Evolutionary conservation across 2,888 invertebrate genomes (phyloP), one percentile per base, ranked within the genome.

Genomic region (Oscheius onirici): DNA sequence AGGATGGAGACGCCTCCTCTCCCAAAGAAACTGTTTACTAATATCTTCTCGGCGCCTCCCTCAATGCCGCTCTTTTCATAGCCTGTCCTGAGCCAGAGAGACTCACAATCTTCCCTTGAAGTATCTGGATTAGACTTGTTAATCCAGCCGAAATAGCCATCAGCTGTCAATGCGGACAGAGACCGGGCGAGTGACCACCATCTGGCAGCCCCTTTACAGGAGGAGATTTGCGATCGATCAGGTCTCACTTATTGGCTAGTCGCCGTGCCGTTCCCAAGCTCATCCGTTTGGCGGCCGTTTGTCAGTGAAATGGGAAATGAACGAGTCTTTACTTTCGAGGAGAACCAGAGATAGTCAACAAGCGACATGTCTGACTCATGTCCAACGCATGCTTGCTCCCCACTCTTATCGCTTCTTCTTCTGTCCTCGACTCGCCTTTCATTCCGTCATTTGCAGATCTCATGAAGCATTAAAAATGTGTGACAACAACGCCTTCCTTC

Each of bases 401-500:
- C 55, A 15, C 52, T 52, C 63, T 71, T 28, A 41, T 65, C 22
- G 43, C 24, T 24, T 46, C 28, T 40, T 49, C n/a, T 24, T n/a
- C 20, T 52, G 15, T 24, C 46, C 2, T 10, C 20, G 13, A 15
- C 15, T 46, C 43, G 17, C 15, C 17, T 11, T 43, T n/a, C n/a
- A 24, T 20, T 26, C 28, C 61, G n/a, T 24, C 43, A 20, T 28
- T 26, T 60, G 3, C 49, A 22, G 44, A n/a, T 63, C 63, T 63
- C 63, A 34, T 34, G 34, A 34, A 34, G 20, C 24, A 51, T 65
- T 49, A 11, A 20, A 49, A 24, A 70, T 70, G 69, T 71, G 54
- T 72, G 67, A 76, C 66, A 76, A 73, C 44, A 71, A 70, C 60
- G 66, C 71, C 34, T 57, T 78, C 26, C 26, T 78, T 17, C 69